phyloP scores from a whole-genome alignment of 2,888 invertebrate genomes.

The Cryptocephalus moraei region DNA sequence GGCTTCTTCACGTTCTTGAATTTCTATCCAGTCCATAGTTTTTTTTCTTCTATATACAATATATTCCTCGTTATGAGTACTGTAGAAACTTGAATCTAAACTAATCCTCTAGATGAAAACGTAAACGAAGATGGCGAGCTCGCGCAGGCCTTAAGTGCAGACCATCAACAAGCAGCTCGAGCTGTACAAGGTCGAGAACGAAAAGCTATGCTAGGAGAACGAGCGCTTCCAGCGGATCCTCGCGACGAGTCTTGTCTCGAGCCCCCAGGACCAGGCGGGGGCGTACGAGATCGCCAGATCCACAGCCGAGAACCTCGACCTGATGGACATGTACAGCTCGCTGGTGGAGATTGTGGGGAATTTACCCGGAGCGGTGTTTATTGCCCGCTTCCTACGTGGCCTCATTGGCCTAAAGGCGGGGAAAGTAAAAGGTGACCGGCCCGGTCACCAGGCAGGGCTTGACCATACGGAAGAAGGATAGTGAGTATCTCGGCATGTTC shows the following conservation, averaged over 20 bases:
- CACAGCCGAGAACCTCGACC: slow-evolving; percentile 68
- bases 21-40: no score
- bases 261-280: slow-evolving; percentile 62
- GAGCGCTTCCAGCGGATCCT: slow-evolving; percentile 69
- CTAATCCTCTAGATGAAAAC: slow-evolving; percentile 30
- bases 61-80: no score
- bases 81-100: no score
- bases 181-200: slow-evolving; percentile 67
- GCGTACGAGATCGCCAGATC: slow-evolving; percentile 74
- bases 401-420: no score
- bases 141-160: slow-evolving; percentile 84
- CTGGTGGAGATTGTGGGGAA: slow-evolving; percentile 60
- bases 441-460: slow-evolving; percentile 38
- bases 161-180: slow-evolving; percentile 89
- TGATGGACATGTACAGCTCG: slow-evolving; percentile 66
- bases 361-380: slow-evolving; percentile 48
- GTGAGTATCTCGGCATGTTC: slow-evolving; percentile 84
- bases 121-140: slow-evolving; percentile 83
- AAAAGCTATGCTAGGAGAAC: slow-evolving; percentile 70
- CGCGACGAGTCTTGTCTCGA: slow-evolving; percentile 50
- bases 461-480: slow-evolving; percentile 63
- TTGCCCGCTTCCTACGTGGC: slow-evolving; percentile 27
- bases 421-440: slow-evolving; percentile 14
- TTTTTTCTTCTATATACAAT: no score
- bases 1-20: no score